These are phyloP conservation scores for Austrolebias charrua DNA, from an alignment of 2,797 vertebrate species.

Conservation along the genomic window DNA sequence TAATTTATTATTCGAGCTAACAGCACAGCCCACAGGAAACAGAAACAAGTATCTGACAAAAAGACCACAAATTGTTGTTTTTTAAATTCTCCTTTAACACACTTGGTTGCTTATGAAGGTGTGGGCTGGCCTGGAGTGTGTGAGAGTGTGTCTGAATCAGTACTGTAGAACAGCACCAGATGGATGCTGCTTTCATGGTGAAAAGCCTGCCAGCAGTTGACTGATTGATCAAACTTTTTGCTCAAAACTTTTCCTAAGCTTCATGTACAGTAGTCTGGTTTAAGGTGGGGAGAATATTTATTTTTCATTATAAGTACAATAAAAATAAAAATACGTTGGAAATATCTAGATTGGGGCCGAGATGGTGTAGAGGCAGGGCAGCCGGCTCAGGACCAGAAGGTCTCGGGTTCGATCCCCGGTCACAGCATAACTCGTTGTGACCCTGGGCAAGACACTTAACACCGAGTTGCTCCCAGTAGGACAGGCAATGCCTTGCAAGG, in stretches of 20 bases:
- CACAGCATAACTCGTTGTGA: too few relatives aligned
- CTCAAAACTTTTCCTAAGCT: slow-evolving; percentile 38
- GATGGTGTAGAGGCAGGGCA: too few relatives aligned
- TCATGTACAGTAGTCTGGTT: slow-evolving; percentile 38
- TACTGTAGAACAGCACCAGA: slow-evolving; percentile 39
- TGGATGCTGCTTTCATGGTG: slow-evolving; percentile 47
- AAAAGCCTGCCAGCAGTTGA: slow-evolving; percentile 45
- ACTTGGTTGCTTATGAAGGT: slow-evolving; percentile 41
- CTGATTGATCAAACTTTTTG: slow-evolving; percentile 67
- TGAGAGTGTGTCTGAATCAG: slow-evolving; percentile 21
- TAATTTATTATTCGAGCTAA: slow-evolving; percentile 53
- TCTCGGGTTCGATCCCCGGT: too few relatives aligned
- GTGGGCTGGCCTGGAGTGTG: slow-evolving; percentile 41
- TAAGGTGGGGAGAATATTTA: slow-evolving; percentile 17
- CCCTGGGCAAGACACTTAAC: too few relatives aligned
- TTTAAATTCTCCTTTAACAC: slow-evolving; percentile 11
- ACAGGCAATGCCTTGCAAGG: too few relatives aligned
- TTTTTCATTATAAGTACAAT: neutral
- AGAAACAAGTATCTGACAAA: slow-evolving; percentile 22
- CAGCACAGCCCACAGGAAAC: slow-evolving; percentile 38
- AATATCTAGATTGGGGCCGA: too few relatives aligned
- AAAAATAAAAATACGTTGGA: too few relatives aligned
- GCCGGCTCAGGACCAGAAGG: too few relatives aligned
- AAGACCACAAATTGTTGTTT: slow-evolving; percentile 29
- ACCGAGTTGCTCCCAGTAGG: too few relatives aligned